Base-by-base conservation (phyloP, 2,113 vertebrate species). In the Tupaia chinensis region DNA sequence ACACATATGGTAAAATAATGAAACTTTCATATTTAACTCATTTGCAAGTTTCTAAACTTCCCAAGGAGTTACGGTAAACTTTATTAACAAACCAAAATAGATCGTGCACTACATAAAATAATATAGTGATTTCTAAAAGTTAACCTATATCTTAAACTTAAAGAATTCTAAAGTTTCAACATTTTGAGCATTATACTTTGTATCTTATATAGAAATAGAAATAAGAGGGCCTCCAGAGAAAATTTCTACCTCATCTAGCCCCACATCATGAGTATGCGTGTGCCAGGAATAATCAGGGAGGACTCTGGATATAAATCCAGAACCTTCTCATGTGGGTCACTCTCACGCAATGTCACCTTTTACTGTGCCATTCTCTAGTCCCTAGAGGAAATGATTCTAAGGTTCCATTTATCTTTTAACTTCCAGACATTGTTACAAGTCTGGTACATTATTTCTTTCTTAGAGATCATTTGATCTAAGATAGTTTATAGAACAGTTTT, bases 201-300 rank as follows among this genome's bases (percentile, higher is more conserved):
- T 9, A 93, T 95, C 93, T 94, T 66, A 58, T 88, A 79, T 74
- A 94, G 60, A 94, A 78, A 66, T 69, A 53, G 85, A 84, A 94
- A 91, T 93, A 77, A 95, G 16, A 65, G 44, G 0, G 12, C 94
- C 69, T 96, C 89, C 25, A 53, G 96, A 58, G 70, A 61, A 81
- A 96, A 66, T 34, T 85, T 92, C 34, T 82, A 44, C 44, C 44
- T 44, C 44, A 44, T 44, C 44, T 44, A 44, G 44, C 44, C 44
- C 44, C 44, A 44, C 44, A 44, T 44, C 44, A 44, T 44, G 44
- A 44, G 44, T 44, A 44, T 44, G 44, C 44, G 44, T 44, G 44
- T 44, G 44, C 44, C 44, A 44, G 44, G 44, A 44, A 44, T 44
- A 44, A 44, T 44, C 44, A 44, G 44, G 5, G 44, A 44, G 44